Conservation (phyloP, 2,888 invertebrate species). For the Leucophenga montana region DNA sequence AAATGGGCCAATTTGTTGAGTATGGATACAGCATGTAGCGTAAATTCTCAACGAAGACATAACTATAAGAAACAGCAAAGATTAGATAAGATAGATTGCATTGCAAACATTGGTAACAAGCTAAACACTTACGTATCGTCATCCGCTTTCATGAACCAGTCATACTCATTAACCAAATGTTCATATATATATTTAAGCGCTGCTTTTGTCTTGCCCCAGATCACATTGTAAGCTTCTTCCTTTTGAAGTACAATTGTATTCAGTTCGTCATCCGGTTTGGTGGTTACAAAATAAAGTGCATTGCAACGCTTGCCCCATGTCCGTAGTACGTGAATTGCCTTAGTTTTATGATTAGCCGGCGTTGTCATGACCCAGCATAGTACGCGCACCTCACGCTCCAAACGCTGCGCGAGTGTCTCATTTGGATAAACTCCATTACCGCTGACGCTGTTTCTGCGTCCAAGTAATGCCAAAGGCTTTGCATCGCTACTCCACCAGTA, state of each 20-base stretch:
- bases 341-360: conserved; percentile 88
- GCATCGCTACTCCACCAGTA: conserved; percentile 46
- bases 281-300: conserved; percentile 89
- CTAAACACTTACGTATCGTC: conserved; percentile 91
- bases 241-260: conserved; percentile 83
- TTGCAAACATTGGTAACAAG: not conserved
- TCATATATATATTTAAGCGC: conserved; percentile 91
- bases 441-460: not conserved
- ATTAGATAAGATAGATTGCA: too few species aligned
- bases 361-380: conserved; percentile 97
- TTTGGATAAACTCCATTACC: not conserved
- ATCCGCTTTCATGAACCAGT: conserved; percentile 98
- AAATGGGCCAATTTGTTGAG: conserved; percentile 81
- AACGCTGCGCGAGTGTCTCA: conserved; percentile 76
- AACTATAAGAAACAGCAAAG: conserved; percentile 37
- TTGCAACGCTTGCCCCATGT: conserved; percentile 97
- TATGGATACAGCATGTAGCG: conserved; percentile 87
- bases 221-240: conserved; percentile 87
- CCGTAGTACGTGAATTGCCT: conserved; percentile 91
- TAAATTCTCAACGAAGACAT: conserved; percentile 91
- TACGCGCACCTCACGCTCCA: conserved; percentile 85
- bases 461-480: conserved; percentile 17
- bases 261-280: conserved; percentile 79
- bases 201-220: conserved; percentile 97
- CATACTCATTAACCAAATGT: conserved; percentile 86